Percentiles rank a stretch among this genome's conserved stretches.
These are phyloP conservation scores for Colinus virginianus DNA, from an alignment of 2,113 vertebrate genomes.

Conservation along the genomic window DNA sequence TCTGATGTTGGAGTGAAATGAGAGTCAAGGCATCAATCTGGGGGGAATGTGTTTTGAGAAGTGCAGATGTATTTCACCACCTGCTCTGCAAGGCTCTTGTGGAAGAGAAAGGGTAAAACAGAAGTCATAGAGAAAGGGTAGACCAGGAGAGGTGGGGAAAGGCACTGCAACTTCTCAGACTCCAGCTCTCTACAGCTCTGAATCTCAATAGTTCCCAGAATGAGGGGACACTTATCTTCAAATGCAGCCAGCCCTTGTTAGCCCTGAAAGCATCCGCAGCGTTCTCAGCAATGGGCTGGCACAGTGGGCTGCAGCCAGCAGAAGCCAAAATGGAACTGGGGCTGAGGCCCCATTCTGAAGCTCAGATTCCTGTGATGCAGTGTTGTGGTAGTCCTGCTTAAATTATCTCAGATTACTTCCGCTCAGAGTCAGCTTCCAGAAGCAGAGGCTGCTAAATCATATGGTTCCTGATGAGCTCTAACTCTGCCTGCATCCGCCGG, in stretches of 20 bases:
- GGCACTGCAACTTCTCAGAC: not conserved
- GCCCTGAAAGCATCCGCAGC: not conserved
- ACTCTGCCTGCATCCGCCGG: not conserved
- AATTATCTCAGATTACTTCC: slow-evolving; percentile 55
- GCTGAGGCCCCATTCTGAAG: not conserved
- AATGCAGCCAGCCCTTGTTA: not conserved
- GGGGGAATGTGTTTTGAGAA: not conserved
- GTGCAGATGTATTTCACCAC: not conserved
- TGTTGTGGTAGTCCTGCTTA: slow-evolving; percentile 22
- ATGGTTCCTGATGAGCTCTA: not conserved
- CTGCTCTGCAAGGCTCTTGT: not conserved
- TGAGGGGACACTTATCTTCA: not conserved
- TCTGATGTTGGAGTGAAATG: not conserved
- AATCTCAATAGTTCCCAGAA: not conserved
- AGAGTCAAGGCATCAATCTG: not conserved
- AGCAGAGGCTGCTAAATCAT: slow-evolving; percentile 44
- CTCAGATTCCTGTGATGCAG: not conserved
- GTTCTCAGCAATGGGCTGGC: not conserved
- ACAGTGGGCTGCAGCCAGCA: not conserved
- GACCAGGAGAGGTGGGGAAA: not conserved
- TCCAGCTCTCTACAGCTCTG: not conserved
- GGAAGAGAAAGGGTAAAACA: not conserved
- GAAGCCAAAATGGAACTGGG: not conserved
- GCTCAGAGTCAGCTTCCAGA: slow-evolving; percentile 29
- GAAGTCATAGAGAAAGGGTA: not conserved